Percentiles rank a stretch among this genome's conserved stretches.
Conservation (phyloP, 2,113 vertebrate species). For the Silurus asotus region DNA sequence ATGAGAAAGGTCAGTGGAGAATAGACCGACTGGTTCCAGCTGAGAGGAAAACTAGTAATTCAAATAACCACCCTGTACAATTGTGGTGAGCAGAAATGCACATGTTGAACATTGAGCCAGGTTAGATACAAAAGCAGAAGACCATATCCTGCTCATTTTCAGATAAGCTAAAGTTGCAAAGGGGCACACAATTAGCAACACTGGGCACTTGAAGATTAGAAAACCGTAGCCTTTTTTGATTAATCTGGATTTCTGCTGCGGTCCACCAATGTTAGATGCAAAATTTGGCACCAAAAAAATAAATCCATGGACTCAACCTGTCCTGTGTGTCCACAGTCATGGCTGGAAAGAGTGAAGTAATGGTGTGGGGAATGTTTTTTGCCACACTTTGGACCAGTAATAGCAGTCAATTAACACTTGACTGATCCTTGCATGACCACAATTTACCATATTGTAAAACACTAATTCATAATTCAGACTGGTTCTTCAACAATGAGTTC, state of each 20-base stretch:
- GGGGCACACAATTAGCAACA: neutral
- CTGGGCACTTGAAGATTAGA: neutral
- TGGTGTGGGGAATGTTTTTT: neutral
- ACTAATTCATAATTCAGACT: too few relatives aligned
- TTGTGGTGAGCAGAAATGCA: neutral
- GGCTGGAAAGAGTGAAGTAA: neutral
- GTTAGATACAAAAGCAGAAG: neutral
- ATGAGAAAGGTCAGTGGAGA: neutral
- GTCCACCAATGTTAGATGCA: neutral
- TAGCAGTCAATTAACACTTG: neutral
- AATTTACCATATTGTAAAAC: neutral
- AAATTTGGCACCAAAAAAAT: neutral
- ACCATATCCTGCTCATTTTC: too few relatives aligned
- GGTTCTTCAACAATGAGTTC: neutral
- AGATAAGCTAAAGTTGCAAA: neutral
- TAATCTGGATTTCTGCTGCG: neutral
- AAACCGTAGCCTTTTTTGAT: neutral
- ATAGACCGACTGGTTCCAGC: neutral
- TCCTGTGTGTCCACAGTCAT: neutral
- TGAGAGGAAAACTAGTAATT: neutral
- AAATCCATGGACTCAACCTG: neutral
- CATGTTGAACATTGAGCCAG: neutral
- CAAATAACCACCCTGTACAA: neutral
- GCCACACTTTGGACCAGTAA: neutral
- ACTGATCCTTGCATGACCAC: neutral